A percentile compares a stretch with the other conserved stretches of the same genome.
Conservation (phyloP, 92 coral and sea anemone genomes). For the Parazoanthus swiftii region DNA sequence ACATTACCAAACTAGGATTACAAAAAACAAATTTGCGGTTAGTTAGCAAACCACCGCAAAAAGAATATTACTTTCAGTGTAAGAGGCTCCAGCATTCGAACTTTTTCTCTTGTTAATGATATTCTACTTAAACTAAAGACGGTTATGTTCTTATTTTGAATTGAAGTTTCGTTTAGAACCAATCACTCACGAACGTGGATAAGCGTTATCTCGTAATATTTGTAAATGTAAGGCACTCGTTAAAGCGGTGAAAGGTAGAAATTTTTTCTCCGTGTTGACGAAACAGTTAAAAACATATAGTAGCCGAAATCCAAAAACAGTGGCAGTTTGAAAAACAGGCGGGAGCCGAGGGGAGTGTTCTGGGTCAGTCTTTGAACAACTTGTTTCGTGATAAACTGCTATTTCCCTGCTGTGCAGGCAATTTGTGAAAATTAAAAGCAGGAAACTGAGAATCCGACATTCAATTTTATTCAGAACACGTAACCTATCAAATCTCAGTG, state of each 20-base stretch:
- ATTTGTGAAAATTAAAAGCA: background rate
- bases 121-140: too few species aligned
- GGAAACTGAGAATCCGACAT: background rate
- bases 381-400: conserved; percentile 11
- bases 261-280: background rate
- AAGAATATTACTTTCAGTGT: background rate
- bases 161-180: background rate
- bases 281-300: background rate
- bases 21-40: background rate
- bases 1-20: background rate
- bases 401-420: conserved; percentile 12
- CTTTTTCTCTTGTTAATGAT: background rate
- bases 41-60: background rate
- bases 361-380: background rate
- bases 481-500: background rate
- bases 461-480: background rate
- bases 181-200: too few species aligned
- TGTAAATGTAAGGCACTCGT: too few species aligned
- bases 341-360: background rate
- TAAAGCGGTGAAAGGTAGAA: background rate
- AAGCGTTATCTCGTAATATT: too few species aligned
- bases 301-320: background rate
- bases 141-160: background rate
- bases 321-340: background rate
- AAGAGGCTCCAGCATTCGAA: background rate